Base-by-base conservation (phyloP, 1,140 invertebrate genomes). In the Conus ventricosus region DNA sequence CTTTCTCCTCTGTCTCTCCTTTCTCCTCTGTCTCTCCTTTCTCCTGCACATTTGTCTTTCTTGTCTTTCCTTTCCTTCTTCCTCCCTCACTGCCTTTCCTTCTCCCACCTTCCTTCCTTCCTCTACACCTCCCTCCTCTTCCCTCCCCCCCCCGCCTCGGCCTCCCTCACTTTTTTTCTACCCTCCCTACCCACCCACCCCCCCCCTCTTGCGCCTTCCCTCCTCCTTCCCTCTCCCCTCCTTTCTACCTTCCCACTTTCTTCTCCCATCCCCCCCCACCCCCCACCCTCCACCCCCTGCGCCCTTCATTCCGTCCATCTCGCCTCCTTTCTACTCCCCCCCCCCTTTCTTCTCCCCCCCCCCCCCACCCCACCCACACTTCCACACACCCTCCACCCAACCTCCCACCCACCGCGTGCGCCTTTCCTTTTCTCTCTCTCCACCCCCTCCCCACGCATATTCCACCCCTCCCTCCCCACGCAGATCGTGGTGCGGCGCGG, bases 401-500 rank as follows among this genome's bases (percentile, higher is more conserved):
- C 7, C 67, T 23, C 11, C 7, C 67, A 7, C 20, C 67, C 67
- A 17, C 11, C 20, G 1, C n/a, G 39, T 3, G 39, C 39, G 39
- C 39, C 39, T 3, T 39, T 39, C 39, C 39, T 39, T n/a, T 51
- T 71, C 71, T 39, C 60, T 15, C 60, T n/a, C 85, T 51, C 39
- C n/a, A 27, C 15, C 60, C n/a, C 85, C 20, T 7, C 20, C n/a
- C 67, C 67, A 2, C 67, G 7, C 11, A n/a, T 7, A 7, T 25
- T 75, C 67, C 67, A 17, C 11, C 20, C n/a, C 67, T 75, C 13
- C 67, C 6, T 75, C 67, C 67, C 55, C 39, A 55, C 17, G 7
- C 84, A 87, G 85, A 55, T 87, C 39, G 71, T 78, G 71, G 71
- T 87, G 4, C 67, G 85, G 20, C 39, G 54, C 4, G 85, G 85